Base-by-base conservation (phyloP, 64 coral and sea anemone species). In the Pachyseris speciosa region DNA sequence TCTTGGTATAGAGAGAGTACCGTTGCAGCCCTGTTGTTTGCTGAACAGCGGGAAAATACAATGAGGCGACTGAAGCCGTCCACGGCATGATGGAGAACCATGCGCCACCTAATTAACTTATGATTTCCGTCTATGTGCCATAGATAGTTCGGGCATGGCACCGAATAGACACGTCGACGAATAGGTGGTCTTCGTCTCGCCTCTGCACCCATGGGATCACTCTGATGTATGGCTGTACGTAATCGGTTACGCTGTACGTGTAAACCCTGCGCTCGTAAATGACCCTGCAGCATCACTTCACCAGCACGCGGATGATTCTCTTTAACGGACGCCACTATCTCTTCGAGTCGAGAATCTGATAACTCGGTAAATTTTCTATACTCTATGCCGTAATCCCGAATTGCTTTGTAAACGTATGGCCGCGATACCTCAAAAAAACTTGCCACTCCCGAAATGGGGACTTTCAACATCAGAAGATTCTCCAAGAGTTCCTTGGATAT, bases 71-170 rank as follows among this genome's bases (percentile, higher is more conserved):
- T 69, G 50, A 69, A 72, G 12, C 65, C 84, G 48, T 86, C 65
- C 10, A 70, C 34, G 41, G 64, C 84, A 70, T 67, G 63, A 86
- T 86, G 84, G 7, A 72, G 43, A 7, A 86, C 65, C 25, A 86
- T 43, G 50, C 65, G 67, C 84, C 84, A 86, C 47, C 84, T 69
- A 52, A 80, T 85, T 32, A 93, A 72, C 78, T 87, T 93, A 38
- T 91, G 78, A 43, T 30, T 37, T 64, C 86, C 84, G 49, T 94
- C 93, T 66, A 85, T 78, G 40, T 94, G 93, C 93, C 93, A 94
- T 19, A 94, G 69, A 34, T 69, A 84, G 34, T 94, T 94, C 24
- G 87, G 93, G 45, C 64, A 27, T 67, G 64, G 64, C 7, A 67
- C 64, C 1, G 64, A 67, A 33, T 67, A 67, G 64, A 67, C 64